These are phyloP conservation scores for Plebejus anna DNA, from an alignment of 2,888 invertebrate species.

Conservation along the genomic window DNA sequence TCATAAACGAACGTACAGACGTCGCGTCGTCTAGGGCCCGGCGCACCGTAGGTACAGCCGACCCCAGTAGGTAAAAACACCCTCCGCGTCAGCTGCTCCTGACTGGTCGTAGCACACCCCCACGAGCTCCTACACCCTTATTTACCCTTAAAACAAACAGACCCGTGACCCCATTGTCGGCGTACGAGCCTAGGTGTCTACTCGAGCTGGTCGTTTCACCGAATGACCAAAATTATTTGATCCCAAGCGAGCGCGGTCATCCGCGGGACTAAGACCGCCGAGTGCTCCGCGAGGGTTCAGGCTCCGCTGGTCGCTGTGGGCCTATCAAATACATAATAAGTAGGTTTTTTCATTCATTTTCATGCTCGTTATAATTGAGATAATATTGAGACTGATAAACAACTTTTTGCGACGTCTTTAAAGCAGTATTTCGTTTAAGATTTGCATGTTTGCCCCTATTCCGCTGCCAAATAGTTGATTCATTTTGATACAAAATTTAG, in stretches of 20 bases:
- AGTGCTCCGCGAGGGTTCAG: conserved; percentile 44
- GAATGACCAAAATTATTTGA: conserved; percentile 46
- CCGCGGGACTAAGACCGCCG: conserved; percentile 35
- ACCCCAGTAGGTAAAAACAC: conserved; percentile 72
- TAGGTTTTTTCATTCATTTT: conserved; percentile 50
- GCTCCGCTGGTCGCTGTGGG: conserved; percentile 48
- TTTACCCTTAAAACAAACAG: conserved; percentile 52
- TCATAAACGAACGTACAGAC: conserved; percentile 36
- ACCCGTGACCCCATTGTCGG: conserved; percentile 44
- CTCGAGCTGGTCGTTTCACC: conserved; percentile 46
- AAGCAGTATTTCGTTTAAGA: background rate
- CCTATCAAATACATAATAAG: conserved; percentile 71
- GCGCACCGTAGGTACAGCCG: conserved; percentile 44
- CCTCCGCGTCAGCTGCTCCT: conserved; percentile 76
- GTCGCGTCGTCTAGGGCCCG: conserved; percentile 38
- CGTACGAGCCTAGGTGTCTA: conserved; percentile 47
- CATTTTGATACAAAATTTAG: background rate
- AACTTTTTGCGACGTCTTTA: background rate
- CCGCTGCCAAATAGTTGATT: background rate
- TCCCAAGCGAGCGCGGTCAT: conserved; percentile 41
- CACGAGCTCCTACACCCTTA: conserved; percentile 49
- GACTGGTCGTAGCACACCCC: conserved; percentile 61
- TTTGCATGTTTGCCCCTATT: background rate
- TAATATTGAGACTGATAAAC: conserved; percentile 21
- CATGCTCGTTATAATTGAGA: conserved; percentile 44